These are phyloP conservation scores for Empidonax traillii DNA, from an alignment of 2,113 vertebrate species.

Conservation along the genomic window DNA sequence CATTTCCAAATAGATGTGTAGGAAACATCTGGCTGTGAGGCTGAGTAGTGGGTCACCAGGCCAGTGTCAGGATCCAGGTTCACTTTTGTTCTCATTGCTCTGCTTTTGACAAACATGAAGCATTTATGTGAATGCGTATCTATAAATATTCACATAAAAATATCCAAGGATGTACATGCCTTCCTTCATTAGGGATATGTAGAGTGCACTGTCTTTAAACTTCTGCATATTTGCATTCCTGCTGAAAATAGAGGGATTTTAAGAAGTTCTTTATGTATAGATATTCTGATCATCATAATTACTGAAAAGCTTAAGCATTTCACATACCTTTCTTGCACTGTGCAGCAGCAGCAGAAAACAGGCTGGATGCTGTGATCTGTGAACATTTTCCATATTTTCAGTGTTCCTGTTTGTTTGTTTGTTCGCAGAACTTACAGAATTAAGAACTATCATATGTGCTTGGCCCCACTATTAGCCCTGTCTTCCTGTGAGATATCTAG, in stretches of 20 bases:
- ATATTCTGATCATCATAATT: not conserved
- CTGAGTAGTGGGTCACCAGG: slow-evolving; percentile 9
- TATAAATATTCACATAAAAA: not conserved
- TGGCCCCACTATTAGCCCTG: not conserved
- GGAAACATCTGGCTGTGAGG: not conserved
- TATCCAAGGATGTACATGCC: not conserved
- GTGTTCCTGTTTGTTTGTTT: not conserved
- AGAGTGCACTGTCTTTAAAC: not conserved
- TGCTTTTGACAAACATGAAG: slow-evolving; percentile 45
- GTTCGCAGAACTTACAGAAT: not conserved
- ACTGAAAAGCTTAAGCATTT: not conserved
- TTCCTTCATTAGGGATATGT: not conserved
- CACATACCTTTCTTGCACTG: slow-evolving; percentile 73
- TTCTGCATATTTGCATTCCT: not conserved
- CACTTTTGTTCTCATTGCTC: slow-evolving; percentile 68
- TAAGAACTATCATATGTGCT: not conserved
- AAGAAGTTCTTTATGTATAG: not conserved
- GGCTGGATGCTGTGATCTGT: slow-evolving; percentile 76
- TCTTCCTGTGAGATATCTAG: not conserved
- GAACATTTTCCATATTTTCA: slow-evolving; percentile 26
- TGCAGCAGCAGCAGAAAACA: slow-evolving; percentile 74
- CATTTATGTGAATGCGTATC: not conserved
- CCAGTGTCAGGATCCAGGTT: slow-evolving; percentile 45
- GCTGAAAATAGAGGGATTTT: not conserved
- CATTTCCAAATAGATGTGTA: not conserved